These are phyloP conservation scores for Sebastes wilsoni DNA, from an alignment of 2,797 vertebrate species.

Conservation along the genomic window DNA sequence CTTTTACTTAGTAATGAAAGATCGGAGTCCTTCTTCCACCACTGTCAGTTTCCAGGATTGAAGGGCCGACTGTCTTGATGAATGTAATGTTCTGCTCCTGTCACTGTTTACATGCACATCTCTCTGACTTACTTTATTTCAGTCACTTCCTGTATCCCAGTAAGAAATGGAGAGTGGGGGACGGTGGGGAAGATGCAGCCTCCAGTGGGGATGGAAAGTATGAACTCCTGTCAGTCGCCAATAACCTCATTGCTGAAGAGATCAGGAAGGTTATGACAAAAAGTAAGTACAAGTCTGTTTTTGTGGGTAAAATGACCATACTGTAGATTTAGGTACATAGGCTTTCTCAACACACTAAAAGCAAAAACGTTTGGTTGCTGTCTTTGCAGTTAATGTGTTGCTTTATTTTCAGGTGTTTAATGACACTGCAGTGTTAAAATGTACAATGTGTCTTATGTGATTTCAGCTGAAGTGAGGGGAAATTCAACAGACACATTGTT, in stretches of 20 bases:
- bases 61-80: not conserved
- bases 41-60: not conserved
- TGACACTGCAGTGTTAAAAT: not conserved
- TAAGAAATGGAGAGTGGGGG: constrained; percentile 83
- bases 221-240: constrained; percentile 90
- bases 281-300: constrained; percentile 75
- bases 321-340: not conserved
- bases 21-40: too few relatives aligned
- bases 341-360: not conserved
- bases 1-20: not conserved
- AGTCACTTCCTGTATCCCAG: constrained; percentile 94
- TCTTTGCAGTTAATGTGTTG: not conserved
- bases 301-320: not conserved
- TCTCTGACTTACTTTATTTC: constrained; percentile 20
- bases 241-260: constrained; percentile 90
- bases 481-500: constrained; percentile 92
- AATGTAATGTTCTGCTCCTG: not conserved
- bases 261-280: constrained; percentile 91
- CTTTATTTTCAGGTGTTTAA: not conserved
- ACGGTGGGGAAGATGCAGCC: constrained; percentile 80
- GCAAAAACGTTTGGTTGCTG: not conserved
- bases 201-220: constrained; percentile 95
- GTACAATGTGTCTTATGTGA: not conserved
- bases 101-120: not conserved
- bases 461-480: constrained; percentile 88